Conservation (phyloP, 2,113 vertebrate species). For the Sorex fumeus region DNA sequence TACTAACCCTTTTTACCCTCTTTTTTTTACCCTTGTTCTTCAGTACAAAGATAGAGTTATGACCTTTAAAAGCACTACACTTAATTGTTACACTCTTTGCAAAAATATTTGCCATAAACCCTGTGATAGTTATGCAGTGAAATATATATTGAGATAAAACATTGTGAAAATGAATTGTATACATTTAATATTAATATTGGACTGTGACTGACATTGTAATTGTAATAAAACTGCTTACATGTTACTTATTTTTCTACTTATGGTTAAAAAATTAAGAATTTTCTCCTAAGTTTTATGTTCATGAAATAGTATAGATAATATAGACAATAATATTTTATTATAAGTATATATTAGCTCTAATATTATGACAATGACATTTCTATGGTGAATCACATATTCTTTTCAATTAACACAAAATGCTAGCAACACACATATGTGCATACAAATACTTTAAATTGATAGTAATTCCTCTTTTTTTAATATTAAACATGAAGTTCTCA, state of each 20-base stretch:
- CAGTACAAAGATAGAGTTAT: too few species aligned
- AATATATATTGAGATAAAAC: not conserved
- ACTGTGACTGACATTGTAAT: not conserved
- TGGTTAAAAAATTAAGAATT: slow-evolving; percentile 1
- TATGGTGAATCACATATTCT: not conserved
- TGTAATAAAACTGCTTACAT: not conserved
- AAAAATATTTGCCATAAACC: too few species aligned
- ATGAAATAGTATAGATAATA: not conserved
- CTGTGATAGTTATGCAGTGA: not conserved
- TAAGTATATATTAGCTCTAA: not conserved
- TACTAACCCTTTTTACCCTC: too few species aligned
- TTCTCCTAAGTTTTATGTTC: not conserved
- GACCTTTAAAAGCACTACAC: too few species aligned
- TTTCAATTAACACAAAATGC: slow-evolving; percentile 23
- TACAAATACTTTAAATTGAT: slow-evolving; percentile 22
- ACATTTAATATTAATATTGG: not conserved
- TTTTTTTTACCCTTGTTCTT: too few species aligned
- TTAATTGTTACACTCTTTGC: too few species aligned
- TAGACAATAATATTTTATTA: not conserved
- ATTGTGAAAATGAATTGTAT: not conserved
- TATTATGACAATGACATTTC: not conserved
- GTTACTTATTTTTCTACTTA: not conserved
- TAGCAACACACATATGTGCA: not conserved
- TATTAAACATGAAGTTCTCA: not conserved
- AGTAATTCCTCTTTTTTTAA: not conserved